Base-by-base conservation (phyloP, 1,140 invertebrate genomes). In the Lucilia cuprina region DNA sequence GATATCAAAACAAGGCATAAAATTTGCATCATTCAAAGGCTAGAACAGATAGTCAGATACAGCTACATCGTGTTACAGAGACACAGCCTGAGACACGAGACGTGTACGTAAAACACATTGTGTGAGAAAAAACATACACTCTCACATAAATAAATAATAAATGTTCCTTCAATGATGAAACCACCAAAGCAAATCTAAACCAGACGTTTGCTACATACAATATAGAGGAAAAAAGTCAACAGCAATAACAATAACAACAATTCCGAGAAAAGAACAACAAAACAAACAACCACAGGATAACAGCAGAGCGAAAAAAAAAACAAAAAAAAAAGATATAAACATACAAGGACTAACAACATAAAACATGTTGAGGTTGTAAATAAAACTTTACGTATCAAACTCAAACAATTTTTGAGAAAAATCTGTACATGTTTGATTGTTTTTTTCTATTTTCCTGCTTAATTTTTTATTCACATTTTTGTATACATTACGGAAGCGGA, bases 1-100 rank as follows among this genome's bases (percentile, higher is more conserved):
- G 77, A 80, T 80, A 80, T 80, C 77, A 80, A 80, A 80, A 80
- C 77, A 80, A 49, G 77, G 77, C 77, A 80, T 80, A 80, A 80
- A 80, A 80, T 80, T 80, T 80, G 77, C 77, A 80, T 80, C 77
- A 80, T 80, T 80, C 77, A 80, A 80, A 7, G 25, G 41, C 77
- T 12, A 80, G 35, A 78, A 49, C n/a, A 50, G 77, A 49, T 41
- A 50, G 41, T 7, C 70, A n/a, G 14, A 35, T 30, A 30, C 25
- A 30, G 25, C 25, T 30, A 34, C 30, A 41, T 55, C 4, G 50
- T 17, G 17, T 5, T 13, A 55, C 65, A 70, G 65, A 25, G 10
- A 70, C 65, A 70, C 65, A 70, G 65, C 17, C 19, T 70, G n/a
- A 70, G 65, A 21, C 25, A 30, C 21, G n/a, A 70, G 19, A 70